Evolutionary conservation across 2,113 vertebrate species (phyloP).

Genomic region (Ginglymostoma cirratum): DNA sequence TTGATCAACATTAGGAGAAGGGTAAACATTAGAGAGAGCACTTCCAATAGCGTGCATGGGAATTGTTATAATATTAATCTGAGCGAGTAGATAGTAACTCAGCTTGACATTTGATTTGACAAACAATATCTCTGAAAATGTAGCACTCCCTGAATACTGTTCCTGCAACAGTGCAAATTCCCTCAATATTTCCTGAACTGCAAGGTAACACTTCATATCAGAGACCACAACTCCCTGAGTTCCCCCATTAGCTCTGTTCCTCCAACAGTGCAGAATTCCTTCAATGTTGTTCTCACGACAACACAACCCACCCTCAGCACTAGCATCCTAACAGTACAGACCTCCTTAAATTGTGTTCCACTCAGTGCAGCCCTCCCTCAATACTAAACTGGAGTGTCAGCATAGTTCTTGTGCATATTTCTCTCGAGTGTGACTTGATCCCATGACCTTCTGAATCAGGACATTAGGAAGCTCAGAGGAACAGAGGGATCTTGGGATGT

Average conservation of each 20-base stretch:
- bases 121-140: background rate
- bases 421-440: background rate
- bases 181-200: background rate
- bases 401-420: background rate
- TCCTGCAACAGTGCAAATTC: background rate
- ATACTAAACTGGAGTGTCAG: background rate
- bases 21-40: too few relatives aligned
- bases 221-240: background rate
- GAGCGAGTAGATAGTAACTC: too few relatives aligned
- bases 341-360: too few relatives aligned
- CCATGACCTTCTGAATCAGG: background rate
- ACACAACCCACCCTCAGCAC: background rate
- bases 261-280: background rate
- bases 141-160: background rate
- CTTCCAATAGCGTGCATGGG: background rate
- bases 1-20: too few relatives aligned
- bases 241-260: background rate
- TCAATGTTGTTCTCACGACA: background rate
- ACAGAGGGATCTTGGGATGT: too few relatives aligned
- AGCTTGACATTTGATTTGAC: too few relatives aligned
- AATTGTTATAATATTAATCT: too few relatives aligned
- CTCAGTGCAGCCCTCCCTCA: background rate
- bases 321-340: background rate
- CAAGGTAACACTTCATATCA: background rate
- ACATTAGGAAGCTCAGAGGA: too few relatives aligned